Evolutionary conservation across 2,888 invertebrate species (phyloP).

Genomic region (Falcaria lacertinaria): DNA sequence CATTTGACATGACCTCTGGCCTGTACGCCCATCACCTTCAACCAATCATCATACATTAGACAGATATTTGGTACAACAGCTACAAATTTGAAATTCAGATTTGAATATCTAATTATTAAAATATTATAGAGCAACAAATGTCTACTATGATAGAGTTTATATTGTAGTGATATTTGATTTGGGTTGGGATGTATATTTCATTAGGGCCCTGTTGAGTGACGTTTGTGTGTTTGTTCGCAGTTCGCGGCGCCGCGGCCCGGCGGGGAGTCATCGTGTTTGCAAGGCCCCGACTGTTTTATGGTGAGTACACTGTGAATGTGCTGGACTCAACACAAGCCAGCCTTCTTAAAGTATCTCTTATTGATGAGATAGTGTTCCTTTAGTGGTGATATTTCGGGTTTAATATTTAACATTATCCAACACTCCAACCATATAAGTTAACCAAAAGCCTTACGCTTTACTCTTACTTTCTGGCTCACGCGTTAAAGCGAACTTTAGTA

Average conservation of each 20-base stretch:
- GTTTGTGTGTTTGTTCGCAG: conserved; percentile 76
- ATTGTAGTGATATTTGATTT: conserved; percentile 8
- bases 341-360: background rate
- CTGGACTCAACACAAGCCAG: background rate
- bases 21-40: background rate
- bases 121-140: conserved; percentile 13
- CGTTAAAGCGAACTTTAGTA: too few relatives aligned
- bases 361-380: background rate
- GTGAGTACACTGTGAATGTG: conserved; percentile 59
- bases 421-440: too few relatives aligned
- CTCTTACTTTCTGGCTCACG: too few relatives aligned
- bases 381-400: background rate
- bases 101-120: conserved; percentile 9
- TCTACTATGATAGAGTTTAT: conserved; percentile 8
- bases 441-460: too few relatives aligned
- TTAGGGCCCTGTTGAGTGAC: conserved; percentile 39
- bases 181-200: conserved; percentile 18
- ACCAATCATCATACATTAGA: background rate
- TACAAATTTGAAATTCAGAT: conserved; percentile 8
- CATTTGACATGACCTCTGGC: background rate
- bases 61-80: background rate
- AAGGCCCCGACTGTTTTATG: conserved; percentile 86
- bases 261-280: conserved; percentile 83
- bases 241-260: conserved; percentile 81
- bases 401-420: too few relatives aligned